These are phyloP conservation scores for Orthonevra nobilis DNA, from an alignment of 2,888 invertebrate genomes.

Conservation along the genomic window DNA sequence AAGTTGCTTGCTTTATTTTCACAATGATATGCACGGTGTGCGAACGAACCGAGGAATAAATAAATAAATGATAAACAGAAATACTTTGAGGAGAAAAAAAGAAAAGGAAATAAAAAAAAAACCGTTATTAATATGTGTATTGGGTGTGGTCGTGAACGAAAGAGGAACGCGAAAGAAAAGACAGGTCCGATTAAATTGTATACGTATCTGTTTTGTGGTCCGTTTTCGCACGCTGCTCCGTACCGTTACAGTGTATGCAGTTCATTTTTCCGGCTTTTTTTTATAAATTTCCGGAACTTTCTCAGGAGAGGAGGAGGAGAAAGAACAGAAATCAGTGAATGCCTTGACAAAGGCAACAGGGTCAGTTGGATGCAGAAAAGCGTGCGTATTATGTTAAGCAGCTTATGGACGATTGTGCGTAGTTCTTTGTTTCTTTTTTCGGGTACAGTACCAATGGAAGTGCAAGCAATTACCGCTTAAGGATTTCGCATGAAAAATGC, in stretches of 20 bases:
- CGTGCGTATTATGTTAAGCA: slow-evolving; percentile 51
- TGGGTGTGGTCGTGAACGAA: slow-evolving; percentile 53
- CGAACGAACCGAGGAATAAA: slow-evolving; percentile 14
- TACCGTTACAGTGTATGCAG: too few species aligned
- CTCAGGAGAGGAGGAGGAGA: neutral
- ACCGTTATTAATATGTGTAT: slow-evolving; percentile 12
- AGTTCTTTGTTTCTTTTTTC: too few species aligned
- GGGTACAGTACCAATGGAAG: too few species aligned
- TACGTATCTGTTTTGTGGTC: slow-evolving; percentile 55
- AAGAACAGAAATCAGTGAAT: neutral
- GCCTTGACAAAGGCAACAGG: slow-evolving; percentile 14
- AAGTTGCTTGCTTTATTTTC: slow-evolving; percentile 25
- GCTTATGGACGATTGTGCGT: slow-evolving; percentile 60
- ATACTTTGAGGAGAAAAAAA: neutral
- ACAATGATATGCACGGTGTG: slow-evolving; percentile 16
- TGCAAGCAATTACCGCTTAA: slow-evolving; percentile 42
- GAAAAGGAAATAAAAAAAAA: neutral
- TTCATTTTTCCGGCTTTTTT: slow-evolving; percentile 4
- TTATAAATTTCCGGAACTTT: slow-evolving; percentile 19
- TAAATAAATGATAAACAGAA: slow-evolving; percentile 21
- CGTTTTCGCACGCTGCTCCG: slow-evolving; percentile 8
- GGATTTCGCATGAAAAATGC: slow-evolving; percentile 9
- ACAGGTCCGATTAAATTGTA: slow-evolving; percentile 61
- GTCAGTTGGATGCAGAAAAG: slow-evolving; percentile 4
- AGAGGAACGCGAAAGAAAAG: slow-evolving; percentile 44